Evolutionary conservation across 2,888 invertebrate genomes (phyloP), one percentile per base, ranked within the genome.

Genomic region (Trissoscelio sp.): DNA sequence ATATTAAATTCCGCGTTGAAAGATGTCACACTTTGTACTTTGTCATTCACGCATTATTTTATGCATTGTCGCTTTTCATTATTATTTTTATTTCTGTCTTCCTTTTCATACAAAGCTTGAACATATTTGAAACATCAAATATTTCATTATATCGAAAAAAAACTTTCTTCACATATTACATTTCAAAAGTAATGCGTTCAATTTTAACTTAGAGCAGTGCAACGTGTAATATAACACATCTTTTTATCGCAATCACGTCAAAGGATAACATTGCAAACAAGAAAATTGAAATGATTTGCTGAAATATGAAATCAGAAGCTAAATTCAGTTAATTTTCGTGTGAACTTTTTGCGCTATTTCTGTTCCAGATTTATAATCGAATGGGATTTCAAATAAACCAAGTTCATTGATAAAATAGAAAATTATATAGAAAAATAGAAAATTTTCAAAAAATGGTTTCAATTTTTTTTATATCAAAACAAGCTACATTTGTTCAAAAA

Each of bases 1-100:
- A 69, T 60, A 72, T 60, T 42, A 60, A 60, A 72, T 72, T 60
- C 28, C 42, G 11, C 51, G 42, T 12, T 34, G 60, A 62, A 53
- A 53, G 42, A 31, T 62, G 18, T 62, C 51, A 51, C 60, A 51
- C 60, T 62, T 72, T 51, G 53, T 62, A 18, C 53, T 53, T 46
- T 53, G 51, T 48, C 42, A 18, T 42, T 60, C 31, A 62, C 60
- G 53, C 51, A 53, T 62, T 62, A 31, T 28, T 60, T 42, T 60
- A 60, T 60, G 24, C 22, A 12, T 5, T 9, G 28, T 7, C 53
- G 11, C 46, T 28, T 51, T 14, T 72, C 37, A 37, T 72, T 72
- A 62, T 70, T 70, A 18, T 14, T 20, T 60, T 51, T 60, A 22
- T 6, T 1, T 67, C 4, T 57, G 4, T 22, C 12, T 24, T 18